Conservation (phyloP, 1,140 invertebrate genomes). For the Mactra quadrangularis region DNA sequence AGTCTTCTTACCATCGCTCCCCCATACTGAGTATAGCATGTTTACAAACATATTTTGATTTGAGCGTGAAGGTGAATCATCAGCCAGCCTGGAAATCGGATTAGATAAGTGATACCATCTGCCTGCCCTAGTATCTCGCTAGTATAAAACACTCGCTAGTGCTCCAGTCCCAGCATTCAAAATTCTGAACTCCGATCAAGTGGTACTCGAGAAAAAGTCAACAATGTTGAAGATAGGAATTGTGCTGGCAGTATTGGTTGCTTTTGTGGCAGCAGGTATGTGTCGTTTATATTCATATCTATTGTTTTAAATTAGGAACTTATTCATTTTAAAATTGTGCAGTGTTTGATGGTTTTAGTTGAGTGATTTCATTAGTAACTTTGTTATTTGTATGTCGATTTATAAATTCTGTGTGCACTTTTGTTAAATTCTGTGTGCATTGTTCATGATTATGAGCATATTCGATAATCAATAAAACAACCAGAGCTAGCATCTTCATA, state of each 20-base stretch:
- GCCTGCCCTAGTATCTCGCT: neutral
- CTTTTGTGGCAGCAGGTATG: slow-evolving; percentile 10
- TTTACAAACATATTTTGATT: no score
- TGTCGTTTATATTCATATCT: neutral
- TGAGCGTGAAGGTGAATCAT: no score
- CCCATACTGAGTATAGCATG: no score
- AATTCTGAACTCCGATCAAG: neutral
- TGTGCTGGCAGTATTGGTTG: neutral
- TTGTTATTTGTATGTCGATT: neutral
- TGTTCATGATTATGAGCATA: neutral
- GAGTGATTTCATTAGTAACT: neutral
- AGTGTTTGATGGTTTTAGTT: no score
- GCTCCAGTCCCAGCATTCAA: neutral
- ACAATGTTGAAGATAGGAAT: slow-evolving; percentile 1
- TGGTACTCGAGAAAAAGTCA: neutral
- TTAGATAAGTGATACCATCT: no score
- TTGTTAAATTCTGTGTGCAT: neutral
- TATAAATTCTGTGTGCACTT: neutral
- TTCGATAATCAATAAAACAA: neutral
- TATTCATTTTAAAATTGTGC: no score
- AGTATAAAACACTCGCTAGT: neutral
- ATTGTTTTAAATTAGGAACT: neutral
- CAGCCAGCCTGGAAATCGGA: no score
- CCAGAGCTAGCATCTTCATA: no score
- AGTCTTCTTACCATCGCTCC: no score